These are phyloP conservation scores for Bombus pyrosoma DNA, from an alignment of 1,140 invertebrate genomes.

Conservation along the genomic window DNA sequence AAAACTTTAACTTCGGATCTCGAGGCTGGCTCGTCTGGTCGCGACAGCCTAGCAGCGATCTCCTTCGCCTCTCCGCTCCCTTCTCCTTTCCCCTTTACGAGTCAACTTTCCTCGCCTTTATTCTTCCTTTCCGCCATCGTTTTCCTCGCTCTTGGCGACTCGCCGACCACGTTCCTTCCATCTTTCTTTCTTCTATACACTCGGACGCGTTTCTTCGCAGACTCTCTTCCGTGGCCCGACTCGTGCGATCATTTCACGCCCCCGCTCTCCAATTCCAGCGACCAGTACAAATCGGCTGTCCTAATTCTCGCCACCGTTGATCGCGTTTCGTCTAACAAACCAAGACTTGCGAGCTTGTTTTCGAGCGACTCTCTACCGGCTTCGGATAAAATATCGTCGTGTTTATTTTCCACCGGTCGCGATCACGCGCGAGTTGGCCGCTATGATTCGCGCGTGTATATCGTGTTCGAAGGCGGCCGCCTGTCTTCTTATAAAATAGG, in stretches of 20 bases:
- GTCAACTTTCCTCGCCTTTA: not conserved
- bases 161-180: no score
- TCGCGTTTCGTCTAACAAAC: not conserved
- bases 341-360: not conserved
- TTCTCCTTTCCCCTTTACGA: no score
- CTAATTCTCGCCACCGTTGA: not conserved
- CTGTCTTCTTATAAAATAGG: constrained; percentile 55
- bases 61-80: not conserved
- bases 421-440: not conserved
- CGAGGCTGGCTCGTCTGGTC: constrained; percentile 20
- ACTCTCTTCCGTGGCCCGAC: no score
- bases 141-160: no score
- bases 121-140: not conserved
- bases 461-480: constrained; percentile 14
- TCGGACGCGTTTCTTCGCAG: no score
- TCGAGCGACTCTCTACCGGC: not conserved
- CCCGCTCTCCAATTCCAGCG: no score
- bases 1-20: constrained; percentile 52
- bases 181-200: no score
- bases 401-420: constrained; percentile 17
- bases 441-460: not conserved
- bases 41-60: constrained; percentile 27
- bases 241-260: not conserved
- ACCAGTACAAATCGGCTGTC: not conserved
- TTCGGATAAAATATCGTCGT: not conserved